Percentiles rank a stretch among this genome's conserved stretches.
Conservation (phyloP, 1,140 invertebrate genomes). For the Epicauta chinensis region DNA sequence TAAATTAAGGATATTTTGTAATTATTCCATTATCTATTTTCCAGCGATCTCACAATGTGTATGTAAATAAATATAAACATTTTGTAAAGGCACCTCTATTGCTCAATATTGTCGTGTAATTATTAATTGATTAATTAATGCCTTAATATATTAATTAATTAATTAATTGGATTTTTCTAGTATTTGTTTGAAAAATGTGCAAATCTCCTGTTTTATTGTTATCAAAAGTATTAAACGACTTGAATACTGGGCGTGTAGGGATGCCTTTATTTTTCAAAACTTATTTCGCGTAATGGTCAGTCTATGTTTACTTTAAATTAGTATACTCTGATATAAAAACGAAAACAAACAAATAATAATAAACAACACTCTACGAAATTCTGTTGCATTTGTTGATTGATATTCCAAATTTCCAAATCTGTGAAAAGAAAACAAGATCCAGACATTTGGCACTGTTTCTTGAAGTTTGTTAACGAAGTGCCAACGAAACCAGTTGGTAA, state of each 20-base stretch:
- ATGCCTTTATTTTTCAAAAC: constrained; percentile 14
- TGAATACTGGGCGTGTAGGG: constrained; percentile 15
- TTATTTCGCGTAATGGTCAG: constrained; percentile 37
- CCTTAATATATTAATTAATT: neutral
- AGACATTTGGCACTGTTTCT: too few relatives aligned
- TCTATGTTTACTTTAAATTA: constrained; percentile 35
- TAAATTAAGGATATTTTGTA: constrained; percentile 14
- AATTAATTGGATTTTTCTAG: neutral
- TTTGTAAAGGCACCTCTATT: constrained; percentile 16
- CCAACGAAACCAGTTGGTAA: too few relatives aligned
- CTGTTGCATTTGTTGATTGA: too few relatives aligned
- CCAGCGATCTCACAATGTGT: constrained; percentile 37
- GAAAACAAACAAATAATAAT: constrained; percentile 17
- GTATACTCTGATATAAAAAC: constrained; percentile 35
- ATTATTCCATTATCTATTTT: constrained; percentile 33
- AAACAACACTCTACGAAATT: constrained; percentile 7
- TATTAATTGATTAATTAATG: neutral
- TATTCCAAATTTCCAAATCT: too few relatives aligned
- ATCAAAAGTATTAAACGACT: too few relatives aligned
- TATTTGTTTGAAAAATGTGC: neutral
- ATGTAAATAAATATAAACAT: constrained; percentile 30
- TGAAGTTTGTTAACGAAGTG: too few relatives aligned
- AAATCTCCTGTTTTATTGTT: neutral
- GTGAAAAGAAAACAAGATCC: too few relatives aligned
- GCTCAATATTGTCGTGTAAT: constrained; percentile 16